Percentiles rank a stretch among this genome's conserved stretches.
Evolutionary conservation across 2,113 vertebrate species (phyloP).

Genomic region (Phrynosoma blainvillii): DNA sequence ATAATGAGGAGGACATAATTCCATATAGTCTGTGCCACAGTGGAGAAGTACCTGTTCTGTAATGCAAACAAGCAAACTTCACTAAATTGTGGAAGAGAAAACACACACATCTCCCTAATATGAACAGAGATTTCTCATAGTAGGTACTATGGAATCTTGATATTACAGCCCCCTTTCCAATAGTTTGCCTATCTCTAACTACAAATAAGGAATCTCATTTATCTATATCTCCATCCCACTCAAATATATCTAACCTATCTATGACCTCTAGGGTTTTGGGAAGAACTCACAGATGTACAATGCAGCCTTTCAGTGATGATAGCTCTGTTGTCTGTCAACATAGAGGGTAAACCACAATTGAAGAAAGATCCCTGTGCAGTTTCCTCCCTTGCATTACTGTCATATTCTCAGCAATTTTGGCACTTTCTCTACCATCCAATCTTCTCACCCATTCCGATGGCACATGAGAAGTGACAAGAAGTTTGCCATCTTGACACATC

Average conservation of each 20-base stretch:
- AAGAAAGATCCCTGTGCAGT: constrained; percentile 47
- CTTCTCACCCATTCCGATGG: constrained; percentile 28
- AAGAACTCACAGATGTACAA: constrained; percentile 59
- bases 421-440: constrained; percentile 69
- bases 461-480: constrained; percentile 67
- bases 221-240: constrained; percentile 38
- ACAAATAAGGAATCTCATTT: constrained; percentile 47
- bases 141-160: too few relatives aligned
- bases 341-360: constrained; percentile 5
- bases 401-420: constrained; percentile 70
- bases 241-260: constrained; percentile 40
- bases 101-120: too few relatives aligned
- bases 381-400: constrained; percentile 50
- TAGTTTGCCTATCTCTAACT: neutral
- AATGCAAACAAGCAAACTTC: too few relatives aligned
- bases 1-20: too few relatives aligned
- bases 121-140: too few relatives aligned
- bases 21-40: too few relatives aligned
- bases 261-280: constrained; percentile 55
- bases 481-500: neutral
- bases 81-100: too few relatives aligned
- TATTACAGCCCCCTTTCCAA: too few relatives aligned
- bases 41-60: too few relatives aligned
- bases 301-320: constrained; percentile 48
- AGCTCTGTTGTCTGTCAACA: constrained; percentile 44